Evolutionary conservation across 2,888 invertebrate species (phyloP).

Genomic region (Hesperia comma): DNA sequence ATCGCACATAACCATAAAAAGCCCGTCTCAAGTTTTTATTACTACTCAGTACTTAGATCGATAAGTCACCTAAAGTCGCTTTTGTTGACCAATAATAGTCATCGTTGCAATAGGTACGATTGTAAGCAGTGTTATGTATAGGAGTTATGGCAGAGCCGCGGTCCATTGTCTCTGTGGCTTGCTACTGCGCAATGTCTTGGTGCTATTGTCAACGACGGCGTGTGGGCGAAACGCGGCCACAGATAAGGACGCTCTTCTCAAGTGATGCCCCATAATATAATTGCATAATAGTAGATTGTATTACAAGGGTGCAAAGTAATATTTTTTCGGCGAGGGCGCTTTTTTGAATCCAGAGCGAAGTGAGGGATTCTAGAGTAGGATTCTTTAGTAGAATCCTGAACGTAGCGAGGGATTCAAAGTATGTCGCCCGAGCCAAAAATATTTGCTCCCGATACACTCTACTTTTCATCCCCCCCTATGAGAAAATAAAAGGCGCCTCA

Average conservation of each 20-base stretch:
- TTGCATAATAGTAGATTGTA: no score
- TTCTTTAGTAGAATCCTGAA: no score
- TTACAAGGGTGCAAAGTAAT: no score
- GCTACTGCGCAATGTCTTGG: constrained; percentile 71
- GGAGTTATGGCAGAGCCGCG: constrained; percentile 57
- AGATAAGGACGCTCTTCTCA: constrained; percentile 14
- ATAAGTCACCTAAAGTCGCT: constrained; percentile 51
- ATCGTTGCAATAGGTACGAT: constrained; percentile 47
- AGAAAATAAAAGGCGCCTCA: no score
- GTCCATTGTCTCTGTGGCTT: constrained; percentile 69
- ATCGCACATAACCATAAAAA: constrained; percentile 6
- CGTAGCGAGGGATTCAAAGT: no score
- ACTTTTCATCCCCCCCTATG: no score
- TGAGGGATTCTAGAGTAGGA: no score
- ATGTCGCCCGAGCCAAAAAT: no score
- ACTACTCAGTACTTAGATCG: constrained; percentile 51
- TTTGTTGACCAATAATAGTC: constrained; percentile 62
- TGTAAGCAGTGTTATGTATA: constrained; percentile 17
- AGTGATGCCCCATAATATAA: not conserved
- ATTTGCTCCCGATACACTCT: no score
- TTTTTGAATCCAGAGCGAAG: no score
- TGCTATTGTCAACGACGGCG: constrained; percentile 60
- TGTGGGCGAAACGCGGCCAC: constrained; percentile 63
- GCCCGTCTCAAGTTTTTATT: constrained; percentile 37
- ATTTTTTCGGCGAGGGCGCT: no score